A percentile compares a stretch with the other conserved stretches of the same genome.
These are phyloP conservation scores for Mus caroli DNA, from an alignment of 2,797 vertebrate genomes.

Conservation along the genomic window DNA sequence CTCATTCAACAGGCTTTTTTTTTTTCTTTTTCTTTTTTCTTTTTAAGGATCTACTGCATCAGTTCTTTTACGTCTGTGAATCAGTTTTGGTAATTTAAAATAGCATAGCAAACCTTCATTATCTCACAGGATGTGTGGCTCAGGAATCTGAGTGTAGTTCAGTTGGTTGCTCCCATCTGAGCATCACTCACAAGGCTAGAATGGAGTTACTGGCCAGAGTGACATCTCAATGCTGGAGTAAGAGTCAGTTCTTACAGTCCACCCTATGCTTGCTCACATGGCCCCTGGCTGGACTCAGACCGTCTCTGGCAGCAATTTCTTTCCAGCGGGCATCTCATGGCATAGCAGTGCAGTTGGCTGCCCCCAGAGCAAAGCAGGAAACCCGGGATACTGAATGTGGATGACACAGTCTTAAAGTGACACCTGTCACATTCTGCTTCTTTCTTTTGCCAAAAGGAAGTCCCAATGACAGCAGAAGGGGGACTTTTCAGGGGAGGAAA, in stretches of 20 bases:
- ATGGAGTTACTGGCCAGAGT: neutral
- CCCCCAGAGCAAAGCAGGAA: neutral
- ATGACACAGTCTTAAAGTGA: neutral
- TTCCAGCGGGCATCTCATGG: neutral
- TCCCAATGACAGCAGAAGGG: neutral
- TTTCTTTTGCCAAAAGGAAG: neutral
- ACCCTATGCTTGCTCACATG: neutral
- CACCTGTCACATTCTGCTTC: neutral
- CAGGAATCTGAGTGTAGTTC: slow-evolving; percentile 2
- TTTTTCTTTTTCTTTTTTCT: neutral
- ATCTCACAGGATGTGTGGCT: neutral
- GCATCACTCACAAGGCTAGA: neutral
- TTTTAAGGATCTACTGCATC: neutral
- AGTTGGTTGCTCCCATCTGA: neutral
- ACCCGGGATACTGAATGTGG: neutral
- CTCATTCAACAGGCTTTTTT: neutral
- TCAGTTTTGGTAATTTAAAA: slow-evolving; percentile 14
- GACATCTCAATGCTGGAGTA: neutral
- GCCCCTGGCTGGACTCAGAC: neutral
- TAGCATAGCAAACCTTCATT: neutral
- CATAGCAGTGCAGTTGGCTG: neutral
- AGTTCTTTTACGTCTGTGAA: neutral
- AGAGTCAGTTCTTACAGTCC: neutral
- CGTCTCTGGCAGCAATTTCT: neutral
- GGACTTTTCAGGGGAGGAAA: neutral